Percentiles rank a stretch among this genome's conserved stretches.
phyloP scores from a whole-genome alignment of 2,113 vertebrate genomes.

The Sebastes fasciatus region DNA sequence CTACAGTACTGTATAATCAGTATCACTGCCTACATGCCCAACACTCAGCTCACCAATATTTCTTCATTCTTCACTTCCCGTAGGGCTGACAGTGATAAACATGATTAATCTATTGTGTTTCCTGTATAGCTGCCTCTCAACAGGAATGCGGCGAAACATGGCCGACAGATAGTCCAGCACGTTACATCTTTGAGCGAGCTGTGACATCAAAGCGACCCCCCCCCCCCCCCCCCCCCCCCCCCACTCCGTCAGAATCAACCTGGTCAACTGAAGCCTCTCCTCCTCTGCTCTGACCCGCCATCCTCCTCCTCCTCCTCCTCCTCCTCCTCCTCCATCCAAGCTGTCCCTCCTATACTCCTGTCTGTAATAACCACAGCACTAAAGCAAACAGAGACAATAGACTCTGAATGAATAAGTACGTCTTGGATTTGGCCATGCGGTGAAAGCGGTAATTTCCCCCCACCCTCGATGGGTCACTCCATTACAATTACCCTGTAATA shows the following conservation, averaged over 20 bases:
- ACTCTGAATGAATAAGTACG: slow-evolving; percentile 61
- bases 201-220: slow-evolving; percentile 15
- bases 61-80: slow-evolving; percentile 32
- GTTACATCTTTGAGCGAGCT: slow-evolving; percentile 1
- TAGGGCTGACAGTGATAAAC: slow-evolving; percentile 19
- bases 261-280: slow-evolving; percentile 43
- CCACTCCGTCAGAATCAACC: slow-evolving; percentile 26
- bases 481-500: slow-evolving; percentile 78
- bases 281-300: not conserved
- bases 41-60: slow-evolving; percentile 34
- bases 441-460: slow-evolving; percentile 70
- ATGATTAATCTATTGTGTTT: slow-evolving; percentile 45
- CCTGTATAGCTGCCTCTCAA: slow-evolving; percentile 12
- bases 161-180: slow-evolving; percentile 7
- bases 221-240: not conserved
- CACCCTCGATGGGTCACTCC: slow-evolving; percentile 75
- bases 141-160: slow-evolving; percentile 29
- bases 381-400: slow-evolving; percentile 72
- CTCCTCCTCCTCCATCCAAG: not conserved
- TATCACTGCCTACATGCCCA: slow-evolving; percentile 41
- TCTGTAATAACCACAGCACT: slow-evolving; percentile 43
- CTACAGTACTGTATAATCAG: slow-evolving; percentile 42
- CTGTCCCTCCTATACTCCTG: not conserved
- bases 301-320: not conserved
- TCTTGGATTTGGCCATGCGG: slow-evolving; percentile 55